phyloP scores from a whole-genome alignment of 2,113 vertebrate genomes.

The Larimichthys polyactis region DNA sequence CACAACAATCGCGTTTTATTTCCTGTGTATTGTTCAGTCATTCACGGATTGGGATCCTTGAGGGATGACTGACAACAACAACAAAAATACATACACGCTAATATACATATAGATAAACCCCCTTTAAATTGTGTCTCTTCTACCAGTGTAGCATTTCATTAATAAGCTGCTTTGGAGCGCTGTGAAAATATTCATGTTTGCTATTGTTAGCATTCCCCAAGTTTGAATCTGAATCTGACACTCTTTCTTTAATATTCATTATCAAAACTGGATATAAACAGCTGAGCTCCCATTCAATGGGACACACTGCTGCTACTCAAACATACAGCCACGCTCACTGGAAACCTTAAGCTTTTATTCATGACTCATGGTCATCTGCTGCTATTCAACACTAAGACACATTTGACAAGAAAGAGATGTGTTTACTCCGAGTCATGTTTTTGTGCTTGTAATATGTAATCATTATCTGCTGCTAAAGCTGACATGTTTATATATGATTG shows the following conservation, averaged over 20 bases:
- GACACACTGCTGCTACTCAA: neutral
- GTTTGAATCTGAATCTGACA: neutral
- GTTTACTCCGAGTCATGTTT: constrained; percentile 29
- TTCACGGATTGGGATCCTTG: neutral
- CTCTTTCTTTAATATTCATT: constrained; percentile 20
- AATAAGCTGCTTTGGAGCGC: neutral
- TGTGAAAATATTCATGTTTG: neutral
- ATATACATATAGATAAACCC: neutral
- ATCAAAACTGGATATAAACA: constrained; percentile 11
- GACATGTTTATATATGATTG: constrained; percentile 5
- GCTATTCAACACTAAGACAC: constrained; percentile 31
- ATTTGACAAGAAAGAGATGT: constrained; percentile 7
- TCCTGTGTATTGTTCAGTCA: neutral
- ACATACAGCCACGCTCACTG: constrained; percentile 26
- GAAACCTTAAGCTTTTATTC: constrained; percentile 49
- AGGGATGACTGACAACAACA: neutral
- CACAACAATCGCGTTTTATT: neutral
- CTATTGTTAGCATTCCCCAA: neutral
- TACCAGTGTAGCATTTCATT: neutral
- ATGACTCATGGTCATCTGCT: constrained; percentile 55
- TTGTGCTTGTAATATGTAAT: constrained; percentile 14
- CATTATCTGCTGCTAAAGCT: constrained; percentile 2
- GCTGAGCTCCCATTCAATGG: neutral
- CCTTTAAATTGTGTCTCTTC: no score
- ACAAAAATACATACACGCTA: no score